Percentiles rank a stretch among this genome's conserved stretches.
Evolutionary conservation across 2,888 invertebrate genomes (phyloP).

Genomic region (Pristionchus arcanus): DNA sequence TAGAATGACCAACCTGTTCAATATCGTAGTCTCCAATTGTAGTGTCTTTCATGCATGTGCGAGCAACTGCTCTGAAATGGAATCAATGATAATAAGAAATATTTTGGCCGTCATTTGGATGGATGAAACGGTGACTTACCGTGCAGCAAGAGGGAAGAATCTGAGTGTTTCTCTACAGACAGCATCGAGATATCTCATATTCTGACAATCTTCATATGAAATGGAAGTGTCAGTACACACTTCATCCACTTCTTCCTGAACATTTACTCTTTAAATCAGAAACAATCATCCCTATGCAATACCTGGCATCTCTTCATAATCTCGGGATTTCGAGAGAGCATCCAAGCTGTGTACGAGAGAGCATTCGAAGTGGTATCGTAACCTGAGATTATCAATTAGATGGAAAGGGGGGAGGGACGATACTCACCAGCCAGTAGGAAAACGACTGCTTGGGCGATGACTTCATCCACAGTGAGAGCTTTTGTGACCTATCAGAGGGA

Average conservation of each 20-base stretch:
- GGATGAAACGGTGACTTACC: not conserved
- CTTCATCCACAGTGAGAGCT: conserved; percentile 48
- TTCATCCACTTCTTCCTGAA: conserved; percentile 48
- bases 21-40: conserved; percentile 54
- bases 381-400: not conserved
- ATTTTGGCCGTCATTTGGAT: not conserved
- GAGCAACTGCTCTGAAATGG: not conserved
- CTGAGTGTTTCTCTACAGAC: conserved; percentile 50
- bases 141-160: conserved; percentile 51
- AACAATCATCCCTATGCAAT: not conserved
- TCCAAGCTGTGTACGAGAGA: conserved; percentile 48
- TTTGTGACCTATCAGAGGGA: conserved; percentile 21
- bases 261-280: not conserved
- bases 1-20: conserved; percentile 60
- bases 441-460: conserved; percentile 22
- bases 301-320: conserved; percentile 49
- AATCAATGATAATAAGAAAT: not conserved
- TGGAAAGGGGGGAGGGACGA: not conserved
- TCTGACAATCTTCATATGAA: conserved; percentile 24
- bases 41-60: conserved; percentile 46
- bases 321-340: conserved; percentile 42
- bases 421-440: conserved; percentile 46
- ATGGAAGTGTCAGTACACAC: conserved; percentile 11
- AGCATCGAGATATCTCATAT: conserved; percentile 44
- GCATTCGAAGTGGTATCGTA: conserved; percentile 53